Evolutionary conservation across 2,797 vertebrate genomes (phyloP).

Genomic region (Champsocephalus esox): DNA sequence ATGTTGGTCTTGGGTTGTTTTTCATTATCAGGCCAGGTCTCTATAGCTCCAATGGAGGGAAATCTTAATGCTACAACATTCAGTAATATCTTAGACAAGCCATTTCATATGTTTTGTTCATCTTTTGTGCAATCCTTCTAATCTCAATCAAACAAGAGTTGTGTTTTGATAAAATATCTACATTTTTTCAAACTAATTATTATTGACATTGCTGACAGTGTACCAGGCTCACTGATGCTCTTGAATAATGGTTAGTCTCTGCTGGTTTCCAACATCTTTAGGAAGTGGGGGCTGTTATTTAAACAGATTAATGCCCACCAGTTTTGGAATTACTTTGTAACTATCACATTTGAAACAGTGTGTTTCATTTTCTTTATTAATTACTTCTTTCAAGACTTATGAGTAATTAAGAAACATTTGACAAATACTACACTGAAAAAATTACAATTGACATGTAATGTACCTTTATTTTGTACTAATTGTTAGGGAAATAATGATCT

Average conservation of each 20-base stretch:
- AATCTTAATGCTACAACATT: background rate
- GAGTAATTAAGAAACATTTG: background rate
- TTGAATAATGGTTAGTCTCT: no score
- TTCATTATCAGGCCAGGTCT: background rate
- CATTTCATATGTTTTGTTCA: no score
- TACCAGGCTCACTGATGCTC: background rate
- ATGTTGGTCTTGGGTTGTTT: background rate
- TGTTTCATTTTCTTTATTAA: background rate
- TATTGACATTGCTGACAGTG: no score
- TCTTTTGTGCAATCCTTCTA: no score
- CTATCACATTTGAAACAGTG: conserved; percentile 3
- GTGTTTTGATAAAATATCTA: no score
- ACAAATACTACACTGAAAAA: background rate
- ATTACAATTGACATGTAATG: background rate
- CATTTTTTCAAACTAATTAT: no score
- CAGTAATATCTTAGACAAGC: background rate
- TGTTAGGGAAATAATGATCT: no score
- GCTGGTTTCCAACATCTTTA: no score
- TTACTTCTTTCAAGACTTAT: background rate
- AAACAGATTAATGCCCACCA: background rate
- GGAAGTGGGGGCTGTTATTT: no score
- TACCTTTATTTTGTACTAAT: background rate
- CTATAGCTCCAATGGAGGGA: background rate
- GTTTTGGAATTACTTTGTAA: background rate
- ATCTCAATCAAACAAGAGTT: no score